Evolutionary conservation across 2,113 vertebrate species (phyloP).

Genomic region (Tinamus guttatus): DNA sequence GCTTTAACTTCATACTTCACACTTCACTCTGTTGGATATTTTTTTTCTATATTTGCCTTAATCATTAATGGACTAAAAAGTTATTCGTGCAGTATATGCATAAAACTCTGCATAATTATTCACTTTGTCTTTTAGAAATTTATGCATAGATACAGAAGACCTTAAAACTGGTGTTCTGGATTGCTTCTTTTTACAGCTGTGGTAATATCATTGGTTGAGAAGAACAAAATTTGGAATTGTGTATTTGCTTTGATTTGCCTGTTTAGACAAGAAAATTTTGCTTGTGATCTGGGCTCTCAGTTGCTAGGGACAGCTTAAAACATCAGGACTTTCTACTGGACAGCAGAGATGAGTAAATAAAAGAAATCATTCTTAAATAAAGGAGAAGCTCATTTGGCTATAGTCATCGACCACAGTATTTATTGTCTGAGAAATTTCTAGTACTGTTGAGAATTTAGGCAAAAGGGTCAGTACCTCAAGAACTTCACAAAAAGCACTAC

Average conservation of each 20-base stretch:
- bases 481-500: not conserved
- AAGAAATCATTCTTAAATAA: not conserved
- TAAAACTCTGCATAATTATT: not conserved
- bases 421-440: not conserved
- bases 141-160: not conserved
- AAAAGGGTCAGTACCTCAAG: not conserved
- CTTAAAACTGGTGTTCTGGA: not conserved
- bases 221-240: not conserved
- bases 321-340: not conserved
- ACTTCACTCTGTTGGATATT: not conserved
- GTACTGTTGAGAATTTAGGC: not conserved
- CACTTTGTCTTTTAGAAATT: constrained; percentile 34
- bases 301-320: not conserved
- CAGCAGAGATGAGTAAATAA: not conserved
- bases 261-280: not conserved
- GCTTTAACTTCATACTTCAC: not conserved
- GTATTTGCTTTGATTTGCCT: not conserved
- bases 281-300: not conserved
- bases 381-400: not conserved
- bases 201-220: not conserved
- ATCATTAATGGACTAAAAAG: constrained; percentile 5
- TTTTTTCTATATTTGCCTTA: not conserved
- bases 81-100: not conserved
- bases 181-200: not conserved
- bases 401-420: not conserved